A percentile compares a stretch with the other conserved stretches of the same genome.
Evolutionary conservation across 2,113 vertebrate species (phyloP).

Genomic region (Ptilonorhynchus violaceus): DNA sequence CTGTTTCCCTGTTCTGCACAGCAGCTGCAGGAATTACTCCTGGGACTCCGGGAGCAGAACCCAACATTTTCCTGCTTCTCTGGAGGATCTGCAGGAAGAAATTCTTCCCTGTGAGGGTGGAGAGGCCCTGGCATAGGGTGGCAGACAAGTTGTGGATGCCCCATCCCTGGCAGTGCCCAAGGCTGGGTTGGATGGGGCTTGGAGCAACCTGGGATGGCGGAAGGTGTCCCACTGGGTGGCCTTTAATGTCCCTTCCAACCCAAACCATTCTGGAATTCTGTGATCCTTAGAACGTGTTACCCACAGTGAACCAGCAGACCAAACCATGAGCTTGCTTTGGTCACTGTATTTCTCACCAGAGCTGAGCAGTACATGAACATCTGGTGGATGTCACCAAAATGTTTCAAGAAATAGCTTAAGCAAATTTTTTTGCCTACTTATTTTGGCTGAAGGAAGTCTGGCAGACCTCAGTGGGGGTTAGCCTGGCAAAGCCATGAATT

Average conservation of each 20-base stretch:
- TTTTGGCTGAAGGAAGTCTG: not conserved
- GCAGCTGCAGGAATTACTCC: not conserved
- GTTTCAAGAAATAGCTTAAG: not conserved
- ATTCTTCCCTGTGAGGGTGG: not conserved
- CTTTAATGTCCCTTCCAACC: not conserved
- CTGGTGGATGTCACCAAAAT: not conserved
- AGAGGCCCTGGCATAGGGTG: not conserved
- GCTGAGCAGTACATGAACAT: not conserved
- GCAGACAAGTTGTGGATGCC: not conserved
- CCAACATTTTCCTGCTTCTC: not conserved
- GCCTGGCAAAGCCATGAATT: not conserved
- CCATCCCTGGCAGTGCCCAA: not conserved
- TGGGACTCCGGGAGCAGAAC: not conserved
- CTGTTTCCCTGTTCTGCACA: not conserved
- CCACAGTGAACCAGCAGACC: not conserved
- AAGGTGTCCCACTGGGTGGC: rapidly evolving
- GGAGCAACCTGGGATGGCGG: not conserved
- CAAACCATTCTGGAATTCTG: not conserved
- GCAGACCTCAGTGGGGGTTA: not conserved
- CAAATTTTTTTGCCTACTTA: not conserved
- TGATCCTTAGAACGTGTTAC: not conserved
- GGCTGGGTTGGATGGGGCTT: rapidly evolving
- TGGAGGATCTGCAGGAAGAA: not conserved
- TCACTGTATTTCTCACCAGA: rapidly evolving
- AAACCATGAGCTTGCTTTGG: not conserved